phyloP scores from a whole-genome alignment of 1,140 invertebrate species.

The Brachionus rubens region DNA sequence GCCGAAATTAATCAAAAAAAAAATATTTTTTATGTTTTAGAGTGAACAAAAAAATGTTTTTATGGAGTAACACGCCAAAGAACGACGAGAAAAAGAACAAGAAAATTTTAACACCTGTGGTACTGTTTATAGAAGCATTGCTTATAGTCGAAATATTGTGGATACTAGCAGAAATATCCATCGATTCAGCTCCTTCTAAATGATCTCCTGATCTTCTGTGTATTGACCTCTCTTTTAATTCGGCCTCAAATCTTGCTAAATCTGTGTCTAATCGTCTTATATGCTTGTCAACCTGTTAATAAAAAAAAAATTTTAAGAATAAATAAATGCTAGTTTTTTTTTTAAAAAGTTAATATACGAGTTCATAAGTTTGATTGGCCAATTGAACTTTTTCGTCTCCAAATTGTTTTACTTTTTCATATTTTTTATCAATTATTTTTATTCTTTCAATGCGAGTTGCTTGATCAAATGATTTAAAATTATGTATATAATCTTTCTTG shows the following conservation, averaged over 20 bases:
- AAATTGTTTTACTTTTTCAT: neutral
- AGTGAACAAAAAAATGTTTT: no score
- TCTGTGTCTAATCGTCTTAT: slow-evolving; percentile 90
- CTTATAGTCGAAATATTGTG: neutral
- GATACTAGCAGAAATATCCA: neutral
- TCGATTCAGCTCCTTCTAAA: neutral
- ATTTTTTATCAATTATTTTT: slow-evolving; percentile 30
- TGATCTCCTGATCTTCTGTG: neutral
- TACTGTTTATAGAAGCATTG: neutral
- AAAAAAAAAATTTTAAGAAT: neutral
- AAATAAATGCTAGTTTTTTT: neutral
- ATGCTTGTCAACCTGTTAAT: slow-evolving; percentile 91
- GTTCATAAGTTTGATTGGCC: slow-evolving; percentile 44
- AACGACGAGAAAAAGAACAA: no score
- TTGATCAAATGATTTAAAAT: slow-evolving; percentile 12
- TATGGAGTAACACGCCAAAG: no score
- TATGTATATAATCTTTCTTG: neutral
- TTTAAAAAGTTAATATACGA: neutral
- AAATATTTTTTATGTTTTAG: no score
- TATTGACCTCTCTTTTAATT: slow-evolving; percentile 29
- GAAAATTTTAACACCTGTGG: neutral
- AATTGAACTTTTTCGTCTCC: slow-evolving; percentile 43
- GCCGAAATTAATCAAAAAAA: no score
- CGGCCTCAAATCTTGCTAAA: slow-evolving; percentile 76
- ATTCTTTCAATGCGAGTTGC: slow-evolving; percentile 2